phyloP scores from a whole-genome alignment of 2,797 vertebrate species.

The Danio choprae region DNA sequence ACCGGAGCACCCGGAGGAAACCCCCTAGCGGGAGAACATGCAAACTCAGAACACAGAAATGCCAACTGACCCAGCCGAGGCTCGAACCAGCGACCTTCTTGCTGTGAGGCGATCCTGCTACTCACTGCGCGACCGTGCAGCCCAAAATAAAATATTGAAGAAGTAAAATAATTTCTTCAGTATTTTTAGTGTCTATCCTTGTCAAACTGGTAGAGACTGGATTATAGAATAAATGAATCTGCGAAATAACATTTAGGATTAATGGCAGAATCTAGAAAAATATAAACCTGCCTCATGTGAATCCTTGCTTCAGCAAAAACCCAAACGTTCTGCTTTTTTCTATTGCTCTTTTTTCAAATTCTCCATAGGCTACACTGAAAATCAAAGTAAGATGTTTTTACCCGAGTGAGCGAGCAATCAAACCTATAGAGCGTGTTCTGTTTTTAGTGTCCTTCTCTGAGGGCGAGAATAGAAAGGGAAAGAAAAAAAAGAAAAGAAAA shows the following conservation, averaged over 20 bases:
- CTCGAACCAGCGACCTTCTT: too few relatives aligned
- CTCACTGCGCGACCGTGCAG: too few relatives aligned
- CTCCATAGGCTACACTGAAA: constrained; percentile 31
- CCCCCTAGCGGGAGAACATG: too few relatives aligned
- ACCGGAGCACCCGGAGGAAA: too few relatives aligned
- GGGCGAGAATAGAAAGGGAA: constrained; percentile 25
- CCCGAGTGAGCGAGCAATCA: constrained; percentile 35
- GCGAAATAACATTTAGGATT: neutral
- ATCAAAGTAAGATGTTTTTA: constrained; percentile 38
- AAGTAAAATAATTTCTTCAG: too few relatives aligned
- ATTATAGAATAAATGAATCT: neutral
- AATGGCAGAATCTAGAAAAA: neutral
- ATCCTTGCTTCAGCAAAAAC: neutral
- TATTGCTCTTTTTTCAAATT: neutral
- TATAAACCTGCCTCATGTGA: neutral
- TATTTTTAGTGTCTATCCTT: too few relatives aligned
- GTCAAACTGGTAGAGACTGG: neutral
- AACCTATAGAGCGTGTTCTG: constrained; percentile 28
- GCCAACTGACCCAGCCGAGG: too few relatives aligned
- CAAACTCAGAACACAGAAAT: too few relatives aligned
- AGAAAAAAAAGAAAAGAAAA: constrained; percentile 5
- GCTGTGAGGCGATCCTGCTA: too few relatives aligned
- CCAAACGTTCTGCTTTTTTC: neutral
- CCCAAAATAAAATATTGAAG: too few relatives aligned
- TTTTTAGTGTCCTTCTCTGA: constrained; percentile 45